Percentiles rank a stretch among this genome's conserved stretches.
phyloP scores from a whole-genome alignment of 2,888 invertebrate genomes.

The Bhutanitis thaidina region DNA sequence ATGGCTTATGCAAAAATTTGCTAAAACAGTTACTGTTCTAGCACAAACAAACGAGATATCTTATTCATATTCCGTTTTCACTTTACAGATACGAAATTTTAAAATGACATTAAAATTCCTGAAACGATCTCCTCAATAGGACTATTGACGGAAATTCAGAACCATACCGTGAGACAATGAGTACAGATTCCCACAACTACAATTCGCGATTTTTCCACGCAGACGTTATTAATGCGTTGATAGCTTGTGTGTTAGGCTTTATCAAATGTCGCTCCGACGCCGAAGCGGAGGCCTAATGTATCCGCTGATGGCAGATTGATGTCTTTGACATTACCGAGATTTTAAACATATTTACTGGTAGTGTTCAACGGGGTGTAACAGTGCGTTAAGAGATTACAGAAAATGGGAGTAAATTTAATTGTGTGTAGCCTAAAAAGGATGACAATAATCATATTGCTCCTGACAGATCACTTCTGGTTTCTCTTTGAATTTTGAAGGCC shows the following conservation, averaged over 20 bases:
- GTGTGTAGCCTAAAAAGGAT: no score
- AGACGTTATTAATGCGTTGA: conserved; percentile 54
- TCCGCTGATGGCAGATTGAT: conserved; percentile 23
- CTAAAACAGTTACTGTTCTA: no score
- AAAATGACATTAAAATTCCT: no score
- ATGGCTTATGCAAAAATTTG: no score
- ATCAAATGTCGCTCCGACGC: conserved; percentile 25
- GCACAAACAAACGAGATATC: no score
- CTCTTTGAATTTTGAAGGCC: no score
- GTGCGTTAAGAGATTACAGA: conserved; percentile 9
- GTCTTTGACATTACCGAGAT: conserved; percentile 14
- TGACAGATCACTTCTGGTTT: no score
- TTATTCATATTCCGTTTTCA: no score
- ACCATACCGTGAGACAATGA: conserved; percentile 31
- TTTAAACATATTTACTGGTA: conserved; percentile 6
- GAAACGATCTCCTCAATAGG: no score
- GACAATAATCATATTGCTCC: no score
- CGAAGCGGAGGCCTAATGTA: conserved; percentile 22
- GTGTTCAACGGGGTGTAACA: conserved; percentile 4
- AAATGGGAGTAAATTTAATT: not conserved
- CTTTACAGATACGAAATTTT: no score
- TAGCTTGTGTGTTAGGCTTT: conserved; percentile 20
- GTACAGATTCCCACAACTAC: conserved; percentile 40
- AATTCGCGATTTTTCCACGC: conserved; percentile 60
- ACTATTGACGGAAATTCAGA: no score